Evolutionary conservation across 1,140 invertebrate genomes (phyloP).

Genomic region (Ericerus pela): DNA sequence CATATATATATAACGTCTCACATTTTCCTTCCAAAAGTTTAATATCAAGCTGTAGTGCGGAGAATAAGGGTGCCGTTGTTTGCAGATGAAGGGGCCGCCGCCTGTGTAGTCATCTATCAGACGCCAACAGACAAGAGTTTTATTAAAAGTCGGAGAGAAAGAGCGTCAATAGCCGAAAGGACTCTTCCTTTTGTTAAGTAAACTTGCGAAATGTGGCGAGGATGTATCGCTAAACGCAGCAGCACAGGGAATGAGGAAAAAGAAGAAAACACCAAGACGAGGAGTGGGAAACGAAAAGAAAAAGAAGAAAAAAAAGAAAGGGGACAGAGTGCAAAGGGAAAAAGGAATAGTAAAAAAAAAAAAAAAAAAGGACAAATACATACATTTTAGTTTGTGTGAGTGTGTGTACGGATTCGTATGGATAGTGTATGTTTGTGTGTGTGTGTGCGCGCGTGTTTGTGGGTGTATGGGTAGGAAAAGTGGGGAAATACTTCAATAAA

Average conservation of each 20-base stretch:
- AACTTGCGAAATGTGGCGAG: slow-evolving; percentile 7
- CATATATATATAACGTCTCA: not conserved
- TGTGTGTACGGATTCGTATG: not conserved
- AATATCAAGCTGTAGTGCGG: slow-evolving; percentile 5
- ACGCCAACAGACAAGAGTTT: slow-evolving; percentile 34
- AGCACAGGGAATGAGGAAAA: not conserved
- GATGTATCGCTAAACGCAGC: not conserved
- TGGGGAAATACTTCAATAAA: not conserved
- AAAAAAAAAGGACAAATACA: not conserved
- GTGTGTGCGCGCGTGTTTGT: not conserved
- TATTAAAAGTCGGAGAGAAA: slow-evolving; percentile 32
- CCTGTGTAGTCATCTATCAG: slow-evolving; percentile 36
- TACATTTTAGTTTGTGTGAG: not conserved
- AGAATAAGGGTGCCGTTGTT: slow-evolving; percentile 1
- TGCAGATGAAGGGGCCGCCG: slow-evolving; percentile 25
- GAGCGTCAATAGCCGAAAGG: slow-evolving; percentile 30
- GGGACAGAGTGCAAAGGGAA: not conserved
- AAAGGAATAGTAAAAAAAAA: not conserved
- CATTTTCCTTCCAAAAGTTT: not conserved
- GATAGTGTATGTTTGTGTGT: not conserved
- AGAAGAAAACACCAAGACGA: not conserved
- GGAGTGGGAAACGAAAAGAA: not conserved
- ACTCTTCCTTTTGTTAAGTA: slow-evolving; percentile 10
- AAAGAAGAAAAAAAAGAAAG: not conserved
- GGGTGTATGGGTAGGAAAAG: not conserved